phyloP scores from a whole-genome alignment of 2,797 vertebrate species.

The Cryptoblepharus egeriae region DNA sequence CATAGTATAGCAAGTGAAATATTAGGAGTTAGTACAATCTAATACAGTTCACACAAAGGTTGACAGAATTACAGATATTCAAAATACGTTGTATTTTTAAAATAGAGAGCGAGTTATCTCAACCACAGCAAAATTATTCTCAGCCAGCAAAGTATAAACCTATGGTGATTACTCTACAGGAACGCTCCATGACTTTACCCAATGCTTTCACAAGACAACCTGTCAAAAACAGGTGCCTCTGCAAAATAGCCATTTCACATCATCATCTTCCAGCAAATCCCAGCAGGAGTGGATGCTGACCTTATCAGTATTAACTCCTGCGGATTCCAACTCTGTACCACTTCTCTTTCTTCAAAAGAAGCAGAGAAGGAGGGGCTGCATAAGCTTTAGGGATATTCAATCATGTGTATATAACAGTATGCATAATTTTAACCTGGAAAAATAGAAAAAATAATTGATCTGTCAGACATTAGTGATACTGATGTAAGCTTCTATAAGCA shows the following conservation, averaged over 20 bases:
- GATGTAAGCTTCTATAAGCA: constrained; percentile 65
- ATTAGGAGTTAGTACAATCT: neutral
- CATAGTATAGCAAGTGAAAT: neutral
- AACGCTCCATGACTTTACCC: constrained; percentile 25
- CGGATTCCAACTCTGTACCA: constrained; percentile 65
- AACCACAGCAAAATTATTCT: constrained; percentile 22
- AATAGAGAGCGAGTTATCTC: neutral
- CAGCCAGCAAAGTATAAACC: neutral
- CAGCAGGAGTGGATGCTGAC: constrained; percentile 72
- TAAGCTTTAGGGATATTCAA: constrained; percentile 30
- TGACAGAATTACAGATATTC: neutral
- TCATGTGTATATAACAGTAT: constrained; percentile 63
- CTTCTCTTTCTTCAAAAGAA: constrained; percentile 54
- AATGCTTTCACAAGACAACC: constrained; percentile 27
- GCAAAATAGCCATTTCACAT: constrained; percentile 64
- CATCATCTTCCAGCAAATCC: constrained; percentile 62
- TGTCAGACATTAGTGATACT: constrained; percentile 68
- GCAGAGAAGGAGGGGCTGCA: constrained; percentile 43
- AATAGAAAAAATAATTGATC: constrained; percentile 53
- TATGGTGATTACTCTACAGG: neutral
- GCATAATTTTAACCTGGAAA: constrained; percentile 60
- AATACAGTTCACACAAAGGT: neutral
- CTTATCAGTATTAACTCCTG: constrained; percentile 62
- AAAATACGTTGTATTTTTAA: constrained; percentile 1
- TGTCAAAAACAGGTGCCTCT: constrained; percentile 58